Evolutionary conservation across 2,797 vertebrate species (phyloP).

Genomic region (Phaenicophaeus curvirostris): DNA sequence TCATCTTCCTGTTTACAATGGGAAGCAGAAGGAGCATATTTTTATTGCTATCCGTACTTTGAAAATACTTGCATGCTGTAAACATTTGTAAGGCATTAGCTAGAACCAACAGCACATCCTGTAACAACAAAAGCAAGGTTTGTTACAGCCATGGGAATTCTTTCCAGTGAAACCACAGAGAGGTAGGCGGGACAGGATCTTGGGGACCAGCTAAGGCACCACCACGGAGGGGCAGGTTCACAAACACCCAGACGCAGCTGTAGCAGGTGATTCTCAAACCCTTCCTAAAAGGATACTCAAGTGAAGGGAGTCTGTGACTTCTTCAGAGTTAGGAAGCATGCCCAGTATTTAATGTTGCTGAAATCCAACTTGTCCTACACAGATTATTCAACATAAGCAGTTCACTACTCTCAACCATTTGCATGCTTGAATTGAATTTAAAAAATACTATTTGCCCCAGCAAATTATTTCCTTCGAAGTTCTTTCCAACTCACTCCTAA

Average conservation of each 20-base stretch:
- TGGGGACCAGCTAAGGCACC: neutral
- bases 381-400: neutral
- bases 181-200: neutral
- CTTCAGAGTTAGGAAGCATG: neutral
- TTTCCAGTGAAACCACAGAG: neutral
- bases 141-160: neutral
- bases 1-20: neutral
- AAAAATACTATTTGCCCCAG: neutral
- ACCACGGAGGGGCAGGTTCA: neutral
- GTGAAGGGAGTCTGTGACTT: neutral
- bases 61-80: neutral
- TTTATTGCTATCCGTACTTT: neutral
- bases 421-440: neutral
- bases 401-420: rapidly evolving
- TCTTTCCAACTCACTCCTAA: neutral
- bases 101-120: neutral
- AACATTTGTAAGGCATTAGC: conserved; percentile 49
- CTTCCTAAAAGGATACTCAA: neutral
- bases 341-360: neutral
- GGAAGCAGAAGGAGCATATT: neutral
- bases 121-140: conserved; percentile 15
- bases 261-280: neutral
- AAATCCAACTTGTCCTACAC: neutral
- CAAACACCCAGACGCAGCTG: conserved; percentile 14
- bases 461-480: neutral